Conservation (phyloP, 2,888 invertebrate species). For the Agriotes lineatus region DNA sequence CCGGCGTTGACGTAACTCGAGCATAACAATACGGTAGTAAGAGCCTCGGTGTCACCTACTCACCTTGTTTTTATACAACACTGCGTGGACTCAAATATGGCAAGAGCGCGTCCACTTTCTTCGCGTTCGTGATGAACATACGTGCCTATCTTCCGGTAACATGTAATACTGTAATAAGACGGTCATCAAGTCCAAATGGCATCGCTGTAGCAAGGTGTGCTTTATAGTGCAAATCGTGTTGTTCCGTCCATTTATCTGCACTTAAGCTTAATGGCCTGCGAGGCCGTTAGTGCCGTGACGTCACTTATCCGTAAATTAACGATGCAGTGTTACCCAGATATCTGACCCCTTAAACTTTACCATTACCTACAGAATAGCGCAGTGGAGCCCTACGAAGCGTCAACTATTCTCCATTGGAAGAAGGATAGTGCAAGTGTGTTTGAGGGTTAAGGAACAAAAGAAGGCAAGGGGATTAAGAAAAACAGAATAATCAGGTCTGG, state of each 20-base stretch:
- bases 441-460: too few species aligned
- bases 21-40: conserved; percentile 16
- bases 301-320: not conserved
- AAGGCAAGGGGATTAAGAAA: too few species aligned
- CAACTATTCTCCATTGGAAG: too few species aligned
- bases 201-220: too few species aligned
- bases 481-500: too few species aligned
- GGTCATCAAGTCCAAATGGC: too few species aligned
- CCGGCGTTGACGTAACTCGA: conserved; percentile 1
- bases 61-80: conserved; percentile 18
- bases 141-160: conserved; percentile 8
- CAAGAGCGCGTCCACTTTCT: conserved; percentile 18
- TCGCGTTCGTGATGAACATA: conserved; percentile 21
- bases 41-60: conserved; percentile 6
- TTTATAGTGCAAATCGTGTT: too few species aligned
- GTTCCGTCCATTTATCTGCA: too few species aligned
- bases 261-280: not conserved
- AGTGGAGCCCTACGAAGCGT: too few species aligned
- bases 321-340: not conserved
- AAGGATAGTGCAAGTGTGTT: too few species aligned
- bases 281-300: not conserved
- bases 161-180: too few species aligned
- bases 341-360: conserved; percentile 1
- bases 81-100: conserved; percentile 16
- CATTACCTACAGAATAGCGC: not conserved